Base-by-base conservation (phyloP, 2,113 vertebrate species). In the Melierax canorus region DNA sequence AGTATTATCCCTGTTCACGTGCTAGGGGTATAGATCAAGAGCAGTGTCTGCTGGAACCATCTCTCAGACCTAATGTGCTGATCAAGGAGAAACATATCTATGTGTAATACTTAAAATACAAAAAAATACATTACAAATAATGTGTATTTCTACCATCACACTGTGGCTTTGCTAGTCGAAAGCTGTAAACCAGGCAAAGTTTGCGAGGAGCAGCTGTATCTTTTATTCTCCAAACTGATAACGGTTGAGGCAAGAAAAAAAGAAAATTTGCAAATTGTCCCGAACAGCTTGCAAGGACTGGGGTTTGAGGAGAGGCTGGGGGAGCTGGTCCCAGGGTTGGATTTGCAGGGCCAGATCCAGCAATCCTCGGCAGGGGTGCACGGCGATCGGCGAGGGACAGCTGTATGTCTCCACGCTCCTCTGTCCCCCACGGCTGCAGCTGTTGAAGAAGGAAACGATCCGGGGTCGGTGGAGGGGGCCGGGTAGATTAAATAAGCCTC, bases 391-490 rank as follows among this genome's bases (percentile, higher is more conserved):
- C 6, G 3, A 59, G 60, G 80, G 83, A 95, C 96, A 97, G 96
- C 96, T 95, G 94, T 63, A 21, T 4, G 58, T 66, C 66, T 85
- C 76, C 5, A 4, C 2, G 18, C 76, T 72, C 59, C 26, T 69
- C 68, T 11, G 13, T 87, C 87, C 90, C 91, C 75, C 66, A 46
- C 0, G 2, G 71, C 78, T 86, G 96, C 97, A 95, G 95, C 95
- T 97, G 96, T 93, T 53, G 48, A 26, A 71, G 71, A 14, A 85
- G 79, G 89, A 95, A 94, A 89, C 1, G 23, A 96, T 91, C 89
- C 0, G 18, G 66, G 91, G 56, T 79, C 0, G 0, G 18, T 4
- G 32, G 48, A 92, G 46, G 34, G 27, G 77, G 88, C 17, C 4
- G 68, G 30, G 56, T 29, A 80, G 91, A 92, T 94, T 72, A 89